Evolutionary conservation across 1,140 invertebrate species (phyloP).

Genomic region (Pomacea maculata): DNA sequence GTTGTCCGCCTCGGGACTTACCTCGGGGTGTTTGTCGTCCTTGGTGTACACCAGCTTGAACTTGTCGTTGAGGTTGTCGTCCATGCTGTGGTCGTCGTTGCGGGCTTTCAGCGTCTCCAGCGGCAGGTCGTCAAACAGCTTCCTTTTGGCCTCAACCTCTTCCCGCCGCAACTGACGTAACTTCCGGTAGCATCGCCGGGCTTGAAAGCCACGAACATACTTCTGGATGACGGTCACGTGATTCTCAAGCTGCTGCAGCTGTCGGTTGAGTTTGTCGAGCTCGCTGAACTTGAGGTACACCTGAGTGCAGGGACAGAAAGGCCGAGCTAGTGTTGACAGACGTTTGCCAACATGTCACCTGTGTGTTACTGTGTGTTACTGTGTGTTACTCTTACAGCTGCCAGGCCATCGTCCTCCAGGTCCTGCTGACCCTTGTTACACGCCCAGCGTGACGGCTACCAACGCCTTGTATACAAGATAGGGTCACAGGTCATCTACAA

Average conservation of each 20-base stretch:
- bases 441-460: too few species aligned
- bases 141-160: conserved; percentile 1
- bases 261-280: conserved; percentile 27
- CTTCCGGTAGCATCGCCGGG: conserved; percentile 27
- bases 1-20: not conserved
- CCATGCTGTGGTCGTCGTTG: conserved; percentile 18
- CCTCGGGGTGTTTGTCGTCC: conserved; percentile 12
- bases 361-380: too few species aligned
- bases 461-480: too few species aligned
- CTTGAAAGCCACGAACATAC: conserved; percentile 33
- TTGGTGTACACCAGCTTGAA: conserved; percentile 7
- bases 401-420: too few species aligned
- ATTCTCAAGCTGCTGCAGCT: conserved; percentile 23
- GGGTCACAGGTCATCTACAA: too few species aligned
- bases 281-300: conserved; percentile 37
- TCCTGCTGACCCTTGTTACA: too few species aligned
- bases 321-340: not conserved
- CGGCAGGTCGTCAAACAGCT: conserved; percentile 7
- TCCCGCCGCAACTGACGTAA: conserved; percentile 21
- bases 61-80: conserved; percentile 19
- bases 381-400: too few species aligned
- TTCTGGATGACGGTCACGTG: conserved; percentile 32
- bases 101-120: conserved; percentile 15
- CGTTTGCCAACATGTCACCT: too few species aligned
- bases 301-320: conserved; percentile 21